phyloP scores from a whole-genome alignment of 1,140 invertebrate species.

The Rhizoglyphus robini region DNA sequence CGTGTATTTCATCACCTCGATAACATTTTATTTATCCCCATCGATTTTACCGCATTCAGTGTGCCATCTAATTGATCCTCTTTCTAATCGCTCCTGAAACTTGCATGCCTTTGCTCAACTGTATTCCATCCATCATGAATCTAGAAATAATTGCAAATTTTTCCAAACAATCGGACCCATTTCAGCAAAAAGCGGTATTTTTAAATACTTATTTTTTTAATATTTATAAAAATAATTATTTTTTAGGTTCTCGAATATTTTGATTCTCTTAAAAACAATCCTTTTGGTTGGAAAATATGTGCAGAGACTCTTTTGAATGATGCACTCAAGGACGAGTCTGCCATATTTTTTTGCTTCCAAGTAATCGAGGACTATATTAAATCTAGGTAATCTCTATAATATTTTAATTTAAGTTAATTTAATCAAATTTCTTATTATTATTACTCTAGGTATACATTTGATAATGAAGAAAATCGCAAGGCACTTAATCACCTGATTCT shows the following conservation, averaged over 20 bases:
- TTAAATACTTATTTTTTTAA: not conserved
- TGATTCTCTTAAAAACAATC: slow-evolving; percentile 38
- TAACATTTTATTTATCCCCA: not conserved
- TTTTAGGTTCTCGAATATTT: slow-evolving; percentile 38
- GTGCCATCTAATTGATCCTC: not conserved
- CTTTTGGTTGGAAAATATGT: slow-evolving; percentile 40
- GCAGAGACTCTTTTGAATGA: slow-evolving; percentile 30
- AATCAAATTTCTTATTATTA: slow-evolving; percentile 5
- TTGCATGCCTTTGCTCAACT: not conserved
- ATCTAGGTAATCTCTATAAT: slow-evolving; percentile 28
- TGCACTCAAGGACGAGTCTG: slow-evolving; percentile 32
- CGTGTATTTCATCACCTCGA: not conserved
- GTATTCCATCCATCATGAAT: not conserved
- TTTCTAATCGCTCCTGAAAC: not conserved
- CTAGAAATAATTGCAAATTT: not conserved
- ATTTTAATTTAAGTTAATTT: slow-evolving; percentile 19
- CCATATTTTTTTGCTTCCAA: slow-evolving; percentile 41
- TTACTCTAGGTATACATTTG: slow-evolving; percentile 9
- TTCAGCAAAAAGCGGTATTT: not conserved
- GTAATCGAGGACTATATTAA: slow-evolving; percentile 39
- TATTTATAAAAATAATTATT: not conserved
- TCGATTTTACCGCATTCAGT: not conserved
- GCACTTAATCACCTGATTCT: slow-evolving; percentile 16
- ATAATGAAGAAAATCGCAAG: slow-evolving; percentile 10
- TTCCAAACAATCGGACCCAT: not conserved